Percentiles rank a stretch among this genome's conserved stretches.
Evolutionary conservation across 2,888 invertebrate species (phyloP).

Genomic region (Drosophila subsilvestris): DNA sequence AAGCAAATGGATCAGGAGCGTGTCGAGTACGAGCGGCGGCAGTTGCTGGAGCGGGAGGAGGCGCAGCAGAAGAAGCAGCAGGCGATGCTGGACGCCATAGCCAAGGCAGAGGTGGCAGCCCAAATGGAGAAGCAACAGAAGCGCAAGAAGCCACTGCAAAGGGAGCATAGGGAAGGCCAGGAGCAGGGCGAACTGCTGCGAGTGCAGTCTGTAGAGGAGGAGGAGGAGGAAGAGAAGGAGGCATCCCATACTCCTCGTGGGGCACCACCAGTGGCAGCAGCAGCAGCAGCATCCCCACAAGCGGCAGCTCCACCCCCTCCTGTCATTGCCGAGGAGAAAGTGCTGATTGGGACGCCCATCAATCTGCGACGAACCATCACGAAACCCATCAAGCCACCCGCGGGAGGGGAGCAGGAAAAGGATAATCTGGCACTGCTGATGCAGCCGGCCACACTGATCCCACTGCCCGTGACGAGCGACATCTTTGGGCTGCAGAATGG

Average conservation of each 20-base stretch:
- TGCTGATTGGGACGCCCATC: conserved; percentile 83
- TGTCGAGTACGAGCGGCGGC: conserved; percentile 89
- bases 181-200: conserved; percentile 56
- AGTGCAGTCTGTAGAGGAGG: conserved; percentile 67
- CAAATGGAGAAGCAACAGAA: conserved; percentile 87
- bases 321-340: conserved; percentile 76
- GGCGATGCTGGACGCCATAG: conserved; percentile 90
- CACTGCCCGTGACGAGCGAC: conserved; percentile 83
- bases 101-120: conserved; percentile 90
- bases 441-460: conserved; percentile 83
- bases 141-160: conserved; percentile 65
- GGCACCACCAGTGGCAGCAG: conserved; percentile 14
- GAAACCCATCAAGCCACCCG: conserved; percentile 73
- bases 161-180: conserved; percentile 33
- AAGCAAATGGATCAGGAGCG: conserved; percentile 88
- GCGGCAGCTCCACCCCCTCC: conserved; percentile 8
- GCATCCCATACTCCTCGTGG: conserved; percentile 61
- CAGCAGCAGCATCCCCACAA: conserved; percentile 12
- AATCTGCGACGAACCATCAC: conserved; percentile 79
- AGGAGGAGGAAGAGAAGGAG: conserved; percentile 46
- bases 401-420: conserved; percentile 48
- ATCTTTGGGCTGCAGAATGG: conserved; percentile 83
- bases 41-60: conserved; percentile 88
- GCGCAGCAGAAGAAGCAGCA: conserved; percentile 90
- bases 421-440: conserved; percentile 80